Percentiles rank a stretch among this genome's conserved stretches.
phyloP scores from a whole-genome alignment of 1,140 invertebrate species.

The Hyphantria cunea region DNA sequence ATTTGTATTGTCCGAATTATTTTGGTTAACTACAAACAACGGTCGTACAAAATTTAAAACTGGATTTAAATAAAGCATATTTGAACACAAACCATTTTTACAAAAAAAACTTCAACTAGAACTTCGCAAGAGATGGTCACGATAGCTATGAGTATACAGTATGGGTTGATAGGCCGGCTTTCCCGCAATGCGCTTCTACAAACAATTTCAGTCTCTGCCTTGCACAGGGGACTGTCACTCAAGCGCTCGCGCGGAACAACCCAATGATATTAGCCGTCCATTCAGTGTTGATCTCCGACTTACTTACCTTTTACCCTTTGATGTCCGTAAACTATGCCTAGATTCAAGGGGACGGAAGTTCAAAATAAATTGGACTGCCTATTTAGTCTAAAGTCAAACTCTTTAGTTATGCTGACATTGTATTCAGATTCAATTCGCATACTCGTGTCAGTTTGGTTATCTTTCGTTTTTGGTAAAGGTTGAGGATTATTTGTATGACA shows the following conservation, averaged over 20 bases:
- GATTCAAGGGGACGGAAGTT: slow-evolving; percentile 19
- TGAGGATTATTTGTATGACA: slow-evolving; percentile 29
- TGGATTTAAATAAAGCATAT: background rate
- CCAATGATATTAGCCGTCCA: slow-evolving; percentile 52
- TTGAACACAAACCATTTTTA: background rate
- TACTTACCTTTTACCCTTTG: slow-evolving; percentile 29
- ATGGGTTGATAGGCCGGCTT: slow-evolving; percentile 26
- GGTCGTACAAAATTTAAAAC: background rate
- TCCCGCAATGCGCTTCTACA: slow-evolving; percentile 44
- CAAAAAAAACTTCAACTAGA: background rate
- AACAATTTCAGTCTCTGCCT: slow-evolving; percentile 49
- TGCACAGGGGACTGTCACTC: slow-evolving; percentile 56
- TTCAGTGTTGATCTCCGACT: slow-evolving; percentile 32
- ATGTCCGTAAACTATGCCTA: slow-evolving; percentile 4
- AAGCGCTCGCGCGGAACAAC: slow-evolving; percentile 48
- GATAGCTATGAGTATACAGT: slow-evolving; percentile 10
- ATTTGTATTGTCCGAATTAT: background rate
- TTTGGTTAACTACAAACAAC: background rate
- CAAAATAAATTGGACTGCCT: slow-evolving; percentile 35
- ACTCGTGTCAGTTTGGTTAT: slow-evolving; percentile 38
- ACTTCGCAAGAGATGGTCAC: slow-evolving; percentile 8
- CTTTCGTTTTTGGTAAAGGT: slow-evolving; percentile 35
- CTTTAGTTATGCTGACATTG: slow-evolving; percentile 55
- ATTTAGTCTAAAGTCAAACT: slow-evolving; percentile 49
- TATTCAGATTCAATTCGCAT: slow-evolving; percentile 52